Evolutionary conservation across 2,888 invertebrate species (phyloP), one percentile per base, ranked within the genome.

Genomic region (Amblyjoppa proteus): DNA sequence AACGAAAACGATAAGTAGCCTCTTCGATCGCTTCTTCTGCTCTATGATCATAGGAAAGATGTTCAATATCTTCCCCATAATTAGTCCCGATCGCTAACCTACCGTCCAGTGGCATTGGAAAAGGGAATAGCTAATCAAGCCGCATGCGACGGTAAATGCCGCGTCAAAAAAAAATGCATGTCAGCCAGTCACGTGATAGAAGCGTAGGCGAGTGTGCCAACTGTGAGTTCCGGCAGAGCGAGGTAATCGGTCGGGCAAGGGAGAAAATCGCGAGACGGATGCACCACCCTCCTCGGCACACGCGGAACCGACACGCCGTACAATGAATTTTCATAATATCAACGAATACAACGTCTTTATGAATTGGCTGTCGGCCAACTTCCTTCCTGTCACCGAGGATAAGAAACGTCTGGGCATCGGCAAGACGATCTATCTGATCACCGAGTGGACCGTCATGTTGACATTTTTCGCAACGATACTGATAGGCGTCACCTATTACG

Each of bases 351-450:
- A 90, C 56, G 69, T 41, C 1, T 16, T 88, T 4, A 4, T 85
- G 0, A 91, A 91, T 38, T 13, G 7, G 0, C 1, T 89, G 0
- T 89, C 90, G 7, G 90, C 89, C 0, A 91, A 91, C 61, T 61
- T 87, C 31, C 71, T 90, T 3, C 91, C 91, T 0, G 4, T 89
- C 9, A 80, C 70, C 0, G 11, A 34, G 0, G n/a, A 68, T 5
- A 53, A 83, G 7, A 80, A 20, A 4, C 64, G 11, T 16, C 25
- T 84, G 7, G 28, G 87, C 0, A 20, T 61, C 0, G 11, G 11
- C 0, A 41, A 51, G 1, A 80, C 51, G 0, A 9, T 88, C 28
- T 90, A 90, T 31, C 41, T 73, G 9, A 38, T 49, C 1, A 3
- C 86, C 6, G 5, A 58, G 0, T 90, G 89, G 90, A 16, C 82